These are phyloP conservation scores for Drosophila sproati DNA, from an alignment of 1,140 invertebrate species.

Conservation along the genomic window DNA sequence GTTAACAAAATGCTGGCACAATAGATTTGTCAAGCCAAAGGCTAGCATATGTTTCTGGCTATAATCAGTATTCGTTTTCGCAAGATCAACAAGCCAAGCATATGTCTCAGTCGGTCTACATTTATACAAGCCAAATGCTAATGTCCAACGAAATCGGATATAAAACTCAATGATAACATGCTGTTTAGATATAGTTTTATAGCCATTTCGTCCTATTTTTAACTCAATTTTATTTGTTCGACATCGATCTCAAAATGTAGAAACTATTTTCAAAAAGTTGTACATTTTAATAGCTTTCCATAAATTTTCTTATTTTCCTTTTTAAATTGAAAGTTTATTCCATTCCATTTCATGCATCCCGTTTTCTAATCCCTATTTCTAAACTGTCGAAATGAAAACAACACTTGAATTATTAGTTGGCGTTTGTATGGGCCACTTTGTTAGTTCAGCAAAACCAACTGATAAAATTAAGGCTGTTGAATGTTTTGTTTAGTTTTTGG, in stretches of 20 bases:
- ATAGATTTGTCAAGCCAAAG: constrained; percentile 38
- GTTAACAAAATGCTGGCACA: constrained; percentile 26
- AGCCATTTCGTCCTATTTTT: constrained; percentile 29
- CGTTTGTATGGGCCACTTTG: constrained; percentile 9
- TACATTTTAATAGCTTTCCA: not conserved
- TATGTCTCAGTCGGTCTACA: constrained; percentile 22
- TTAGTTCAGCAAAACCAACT: not conserved
- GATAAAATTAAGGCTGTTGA: constrained; percentile 12
- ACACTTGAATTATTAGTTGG: constrained; percentile 18
- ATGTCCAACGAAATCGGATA: constrained; percentile 20
- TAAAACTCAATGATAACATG: constrained; percentile 10
- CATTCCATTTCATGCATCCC: not conserved
- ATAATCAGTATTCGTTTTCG: constrained; percentile 15
- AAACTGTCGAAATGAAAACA: constrained; percentile 12
- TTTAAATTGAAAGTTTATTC: no score
- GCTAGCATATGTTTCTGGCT: not conserved
- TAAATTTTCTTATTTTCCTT: not conserved
- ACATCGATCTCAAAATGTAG: constrained; percentile 27
- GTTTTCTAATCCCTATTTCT: not conserved
- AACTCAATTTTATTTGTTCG: constrained; percentile 10
- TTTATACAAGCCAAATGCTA: constrained; percentile 8
- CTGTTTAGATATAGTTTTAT: constrained; percentile 20
- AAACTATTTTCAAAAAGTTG: constrained; percentile 5
- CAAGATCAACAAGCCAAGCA: constrained; percentile 37
- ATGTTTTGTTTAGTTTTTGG: constrained; percentile 54